Conservation (phyloP, 2,113 vertebrate species). For the Atherinomorus stipes region DNA sequence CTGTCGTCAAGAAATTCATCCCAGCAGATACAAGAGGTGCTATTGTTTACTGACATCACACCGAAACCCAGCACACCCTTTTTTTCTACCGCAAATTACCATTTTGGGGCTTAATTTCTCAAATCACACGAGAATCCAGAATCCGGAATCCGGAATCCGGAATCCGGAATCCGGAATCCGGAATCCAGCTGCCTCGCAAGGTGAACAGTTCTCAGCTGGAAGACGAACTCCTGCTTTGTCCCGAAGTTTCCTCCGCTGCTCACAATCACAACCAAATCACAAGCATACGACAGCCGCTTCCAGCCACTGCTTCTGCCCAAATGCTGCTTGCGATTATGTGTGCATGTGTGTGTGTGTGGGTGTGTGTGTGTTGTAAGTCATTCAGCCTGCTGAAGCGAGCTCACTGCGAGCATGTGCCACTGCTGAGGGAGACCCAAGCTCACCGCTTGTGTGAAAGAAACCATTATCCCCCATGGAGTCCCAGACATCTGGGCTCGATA, state of each 20-base stretch:
- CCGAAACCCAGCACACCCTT: not conserved
- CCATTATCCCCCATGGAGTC: slow-evolving; percentile 67
- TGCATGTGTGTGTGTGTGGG: slow-evolving; percentile 22
- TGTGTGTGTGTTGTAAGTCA: slow-evolving; percentile 26
- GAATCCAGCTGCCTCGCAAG: slow-evolving; percentile 1
- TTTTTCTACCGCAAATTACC: not conserved
- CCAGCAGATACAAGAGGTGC: not conserved
- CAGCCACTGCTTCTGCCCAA: slow-evolving; percentile 34
- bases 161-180: no score
- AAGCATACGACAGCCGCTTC: not conserved
- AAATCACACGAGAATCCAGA: not conserved
- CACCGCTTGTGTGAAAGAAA: slow-evolving; percentile 72
- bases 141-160: no score
- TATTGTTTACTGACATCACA: not conserved
- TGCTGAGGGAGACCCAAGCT: slow-evolving; percentile 34
- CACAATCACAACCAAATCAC: slow-evolving; percentile 35
- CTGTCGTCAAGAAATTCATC: not conserved
- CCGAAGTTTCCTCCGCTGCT: slow-evolving; percentile 38
- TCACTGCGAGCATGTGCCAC: slow-evolving; percentile 36
- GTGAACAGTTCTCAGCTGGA: not conserved
- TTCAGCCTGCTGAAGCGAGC: slow-evolving; percentile 38
- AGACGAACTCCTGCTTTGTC: not conserved
- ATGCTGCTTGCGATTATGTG: no score
- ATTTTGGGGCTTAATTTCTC: not conserved
- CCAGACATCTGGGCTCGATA: slow-evolving; percentile 72